phyloP scores from a whole-genome alignment of 2,113 vertebrate species.

The Equus quagga region DNA sequence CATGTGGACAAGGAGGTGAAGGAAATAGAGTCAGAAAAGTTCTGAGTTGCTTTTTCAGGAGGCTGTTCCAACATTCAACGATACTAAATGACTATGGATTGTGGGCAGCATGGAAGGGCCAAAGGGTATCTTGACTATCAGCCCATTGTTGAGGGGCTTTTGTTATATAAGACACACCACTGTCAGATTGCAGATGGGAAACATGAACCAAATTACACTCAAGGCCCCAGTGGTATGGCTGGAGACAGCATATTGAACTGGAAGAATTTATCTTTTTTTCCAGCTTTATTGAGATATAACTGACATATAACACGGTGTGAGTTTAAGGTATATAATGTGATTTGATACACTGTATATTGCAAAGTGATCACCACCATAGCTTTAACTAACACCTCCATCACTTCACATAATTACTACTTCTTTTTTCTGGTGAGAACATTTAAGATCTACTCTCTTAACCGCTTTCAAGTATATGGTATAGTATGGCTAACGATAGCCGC shows the following conservation, averaged over 20 bases:
- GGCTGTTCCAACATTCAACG: not conserved
- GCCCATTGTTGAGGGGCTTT: not conserved
- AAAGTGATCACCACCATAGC: not conserved
- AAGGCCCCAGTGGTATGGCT: too few species aligned
- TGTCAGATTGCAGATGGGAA: not conserved
- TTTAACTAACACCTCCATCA: not conserved
- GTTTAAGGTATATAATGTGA: not conserved
- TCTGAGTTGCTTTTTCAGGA: not conserved
- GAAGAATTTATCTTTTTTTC: not conserved
- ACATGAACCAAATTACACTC: fast-evolving
- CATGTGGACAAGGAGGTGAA: not conserved
- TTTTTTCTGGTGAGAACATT: not conserved
- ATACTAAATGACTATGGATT: not conserved
- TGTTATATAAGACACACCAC: not conserved
- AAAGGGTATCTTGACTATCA: too few species aligned
- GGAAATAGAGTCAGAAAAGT: not conserved
- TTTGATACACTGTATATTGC: not conserved
- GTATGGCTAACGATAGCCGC: not conserved
- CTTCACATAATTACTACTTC: not conserved
- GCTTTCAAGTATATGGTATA: too few species aligned
- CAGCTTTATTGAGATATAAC: not conserved
- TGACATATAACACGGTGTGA: not conserved
- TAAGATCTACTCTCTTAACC: not conserved
- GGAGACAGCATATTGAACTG: not conserved
- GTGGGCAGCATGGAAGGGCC: not conserved